Percentiles rank a stretch among this genome's conserved stretches.
phyloP scores from a whole-genome alignment of 2,888 invertebrate genomes.

The Andrena chrysosceles region DNA sequence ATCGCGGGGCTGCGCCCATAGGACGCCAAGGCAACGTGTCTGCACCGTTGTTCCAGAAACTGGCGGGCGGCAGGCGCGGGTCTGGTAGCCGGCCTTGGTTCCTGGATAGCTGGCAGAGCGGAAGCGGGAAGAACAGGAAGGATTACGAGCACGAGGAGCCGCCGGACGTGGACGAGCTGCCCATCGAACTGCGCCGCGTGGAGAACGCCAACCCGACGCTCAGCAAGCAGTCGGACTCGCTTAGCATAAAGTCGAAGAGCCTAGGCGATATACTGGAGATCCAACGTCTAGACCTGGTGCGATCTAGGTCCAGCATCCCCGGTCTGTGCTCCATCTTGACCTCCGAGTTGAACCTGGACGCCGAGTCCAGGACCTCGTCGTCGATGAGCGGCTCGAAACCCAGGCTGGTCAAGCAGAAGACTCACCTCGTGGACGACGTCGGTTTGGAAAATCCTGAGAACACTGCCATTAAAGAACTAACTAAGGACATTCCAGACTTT shows the following conservation, averaged over 20 bases:
- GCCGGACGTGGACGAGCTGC: constrained; percentile 91
- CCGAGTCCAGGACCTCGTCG: constrained; percentile 67
- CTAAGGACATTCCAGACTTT: constrained; percentile 86
- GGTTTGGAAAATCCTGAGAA: constrained; percentile 75
- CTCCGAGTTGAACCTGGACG: constrained; percentile 75
- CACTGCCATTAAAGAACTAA: constrained; percentile 88
- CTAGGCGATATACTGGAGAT: constrained; percentile 93
- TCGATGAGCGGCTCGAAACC: constrained; percentile 86
- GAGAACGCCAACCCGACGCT: constrained; percentile 87
- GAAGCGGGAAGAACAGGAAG: constrained; percentile 79
- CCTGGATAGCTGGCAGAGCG: constrained; percentile 91
- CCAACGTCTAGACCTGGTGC: constrained; percentile 89
- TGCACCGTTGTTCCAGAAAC: constrained; percentile 86
- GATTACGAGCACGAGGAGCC: constrained; percentile 85
- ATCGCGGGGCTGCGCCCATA: not conserved
- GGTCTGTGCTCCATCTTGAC: constrained; percentile 85
- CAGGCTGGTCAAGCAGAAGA: constrained; percentile 94
- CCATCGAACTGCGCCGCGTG: constrained; percentile 94
- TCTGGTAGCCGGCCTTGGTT: constrained; percentile 90
- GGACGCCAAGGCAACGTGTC: not conserved
- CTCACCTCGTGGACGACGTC: constrained; percentile 90
- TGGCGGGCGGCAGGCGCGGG: constrained; percentile 90
- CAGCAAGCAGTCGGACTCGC: constrained; percentile 80
- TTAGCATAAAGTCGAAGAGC: constrained; percentile 92
- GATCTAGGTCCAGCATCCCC: constrained; percentile 92